Conservation (phyloP, 2,888 invertebrate genomes). For the Tanytarsus gracilentus region DNA sequence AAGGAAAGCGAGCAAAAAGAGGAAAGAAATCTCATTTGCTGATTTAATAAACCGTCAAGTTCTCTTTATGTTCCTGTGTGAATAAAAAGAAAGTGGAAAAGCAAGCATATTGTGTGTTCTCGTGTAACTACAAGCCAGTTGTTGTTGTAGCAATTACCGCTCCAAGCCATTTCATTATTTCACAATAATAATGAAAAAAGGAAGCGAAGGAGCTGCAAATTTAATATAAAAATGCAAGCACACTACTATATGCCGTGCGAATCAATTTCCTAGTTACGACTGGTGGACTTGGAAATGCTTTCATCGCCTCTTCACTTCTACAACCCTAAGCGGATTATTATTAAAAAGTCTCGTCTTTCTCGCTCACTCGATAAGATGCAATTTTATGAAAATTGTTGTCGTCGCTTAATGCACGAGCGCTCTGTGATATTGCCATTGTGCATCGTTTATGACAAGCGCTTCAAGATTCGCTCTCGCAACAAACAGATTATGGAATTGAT, state of each 20-base stretch:
- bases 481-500: not conserved
- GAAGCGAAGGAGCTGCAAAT: not conserved
- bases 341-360: not conserved
- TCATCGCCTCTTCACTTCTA: no score
- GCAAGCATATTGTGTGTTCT: not conserved
- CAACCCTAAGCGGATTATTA: constrained; percentile 10
- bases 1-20: not conserved
- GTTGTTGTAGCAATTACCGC: not conserved
- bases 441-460: not conserved
- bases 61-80: no score
- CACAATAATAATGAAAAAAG: not conserved
- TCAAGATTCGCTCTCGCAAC: not conserved
- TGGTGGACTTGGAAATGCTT: no score
- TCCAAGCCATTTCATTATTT: not conserved
- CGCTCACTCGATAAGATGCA: not conserved
- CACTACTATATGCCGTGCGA: not conserved
- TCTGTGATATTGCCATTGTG: not conserved
- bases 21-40: constrained; percentile 1
- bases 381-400: not conserved
- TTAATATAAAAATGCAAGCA: constrained; percentile 13
- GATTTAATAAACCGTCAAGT: constrained; percentile 8
- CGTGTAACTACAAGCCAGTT: not conserved
- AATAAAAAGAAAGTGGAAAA: no score
- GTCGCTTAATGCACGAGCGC: not conserved
- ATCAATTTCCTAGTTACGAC: no score